These are phyloP conservation scores for Amblyjoppa fuscipennis DNA, from an alignment of 2,888 invertebrate genomes.

Conservation along the genomic window DNA sequence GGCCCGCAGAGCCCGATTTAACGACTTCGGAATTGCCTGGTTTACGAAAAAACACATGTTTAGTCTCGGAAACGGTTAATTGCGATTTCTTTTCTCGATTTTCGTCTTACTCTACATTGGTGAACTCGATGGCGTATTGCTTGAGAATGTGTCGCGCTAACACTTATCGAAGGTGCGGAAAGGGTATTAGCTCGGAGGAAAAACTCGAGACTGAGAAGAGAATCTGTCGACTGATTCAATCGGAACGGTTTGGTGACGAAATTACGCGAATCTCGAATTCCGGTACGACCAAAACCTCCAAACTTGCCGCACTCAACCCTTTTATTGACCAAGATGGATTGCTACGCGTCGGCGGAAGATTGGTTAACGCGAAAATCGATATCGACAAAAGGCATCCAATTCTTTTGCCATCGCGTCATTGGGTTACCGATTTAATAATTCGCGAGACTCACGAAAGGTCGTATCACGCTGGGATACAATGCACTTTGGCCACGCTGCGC, in stretches of 20 bases:
- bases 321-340: constrained; percentile 48
- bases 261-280: constrained; percentile 16
- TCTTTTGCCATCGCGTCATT: constrained; percentile 53
- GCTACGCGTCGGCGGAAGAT: constrained; percentile 59
- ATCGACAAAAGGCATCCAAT: constrained; percentile 54
- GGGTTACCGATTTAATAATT: constrained; percentile 60
- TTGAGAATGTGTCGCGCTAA: too few relatives aligned
- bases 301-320: constrained; percentile 50
- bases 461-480: constrained; percentile 57
- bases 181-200: too few relatives aligned
- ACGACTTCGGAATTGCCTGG: constrained; percentile 1
- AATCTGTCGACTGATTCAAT: constrained; percentile 16
- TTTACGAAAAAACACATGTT: too few relatives aligned
- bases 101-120: constrained; percentile 5
- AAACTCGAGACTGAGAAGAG: too few relatives aligned
- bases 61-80: constrained; percentile 46
- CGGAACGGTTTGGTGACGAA: constrained; percentile 11
- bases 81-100: constrained; percentile 15
- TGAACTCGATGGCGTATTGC: too few relatives aligned
- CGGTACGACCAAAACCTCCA: constrained; percentile 10
- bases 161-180: too few relatives aligned
- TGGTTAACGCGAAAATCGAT: constrained; percentile 24
- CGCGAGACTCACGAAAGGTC: constrained; percentile 40
- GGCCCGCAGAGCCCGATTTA: constrained; percentile 31
- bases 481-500: constrained; percentile 46